Conservation (phyloP, 1,140 invertebrate species). For the Hesperophylax magnus region DNA sequence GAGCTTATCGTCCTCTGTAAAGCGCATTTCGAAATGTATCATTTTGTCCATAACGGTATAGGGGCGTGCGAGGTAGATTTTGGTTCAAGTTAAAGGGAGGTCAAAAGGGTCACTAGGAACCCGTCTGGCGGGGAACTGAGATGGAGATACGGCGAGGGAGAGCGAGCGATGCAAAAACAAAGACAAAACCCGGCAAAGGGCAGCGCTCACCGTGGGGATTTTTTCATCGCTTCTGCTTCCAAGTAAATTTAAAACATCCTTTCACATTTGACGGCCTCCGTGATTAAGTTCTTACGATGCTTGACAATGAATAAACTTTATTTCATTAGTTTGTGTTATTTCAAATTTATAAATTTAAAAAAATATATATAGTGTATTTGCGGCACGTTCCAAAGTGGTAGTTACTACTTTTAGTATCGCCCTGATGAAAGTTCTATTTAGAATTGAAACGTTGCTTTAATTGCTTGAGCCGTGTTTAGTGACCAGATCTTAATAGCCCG, state of each 20-base stretch:
- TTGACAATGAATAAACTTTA: no score
- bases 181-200: neutral
- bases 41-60: neutral
- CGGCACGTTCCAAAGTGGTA: no score
- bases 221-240: neutral
- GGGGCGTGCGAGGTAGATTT: neutral
- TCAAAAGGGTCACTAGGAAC: slow-evolving; percentile 22
- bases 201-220: neutral
- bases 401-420: neutral
- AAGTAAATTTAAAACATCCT: neutral
- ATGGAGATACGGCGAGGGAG: neutral
- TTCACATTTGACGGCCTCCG: neutral
- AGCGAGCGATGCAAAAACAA: neutral
- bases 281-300: neutral
- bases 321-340: no score
- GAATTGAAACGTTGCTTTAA: no score
- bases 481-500: no score
- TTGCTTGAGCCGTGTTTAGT: no score
- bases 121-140: slow-evolving; percentile 2
- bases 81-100: slow-evolving; percentile 13
- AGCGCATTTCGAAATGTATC: neutral
- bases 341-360: no score
- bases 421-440: no score
- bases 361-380: no score
- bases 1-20: neutral